Conservation (phyloP, 2,888 invertebrate species). For the Caenorhabditis auriculariae region DNA sequence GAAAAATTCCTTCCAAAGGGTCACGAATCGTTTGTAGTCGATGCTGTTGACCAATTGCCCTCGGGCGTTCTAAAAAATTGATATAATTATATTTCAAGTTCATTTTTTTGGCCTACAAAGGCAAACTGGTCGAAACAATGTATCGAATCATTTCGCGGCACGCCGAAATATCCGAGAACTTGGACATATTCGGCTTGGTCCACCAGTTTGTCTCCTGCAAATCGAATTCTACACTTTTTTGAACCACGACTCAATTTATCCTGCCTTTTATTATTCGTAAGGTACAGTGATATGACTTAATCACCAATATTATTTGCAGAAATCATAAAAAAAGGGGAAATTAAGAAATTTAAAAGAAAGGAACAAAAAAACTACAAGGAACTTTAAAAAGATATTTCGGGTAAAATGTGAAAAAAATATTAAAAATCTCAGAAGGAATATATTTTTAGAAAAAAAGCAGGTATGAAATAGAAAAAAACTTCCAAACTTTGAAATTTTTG, state of each 20-base stretch:
- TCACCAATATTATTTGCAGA: too few species aligned
- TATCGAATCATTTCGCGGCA: constrained; percentile 19
- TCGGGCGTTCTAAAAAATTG: constrained; percentile 19
- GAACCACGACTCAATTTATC: neutral
- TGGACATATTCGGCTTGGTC: constrained; percentile 41
- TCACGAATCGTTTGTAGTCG: constrained; percentile 22
- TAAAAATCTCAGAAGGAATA: too few species aligned
- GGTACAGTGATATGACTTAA: neutral
- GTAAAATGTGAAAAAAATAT: too few species aligned
- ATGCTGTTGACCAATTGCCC: constrained; percentile 22
- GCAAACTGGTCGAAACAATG: constrained; percentile 37
- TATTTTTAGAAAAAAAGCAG: too few species aligned
- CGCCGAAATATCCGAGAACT: constrained; percentile 37
- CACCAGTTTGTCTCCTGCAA: constrained; percentile 37
- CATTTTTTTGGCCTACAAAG: constrained; percentile 10
- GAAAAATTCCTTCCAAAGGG: constrained; percentile 31
- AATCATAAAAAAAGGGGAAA: too few species aligned
- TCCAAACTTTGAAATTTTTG: too few species aligned
- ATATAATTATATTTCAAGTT: neutral
- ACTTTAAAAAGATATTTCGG: too few species aligned
- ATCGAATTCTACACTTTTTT: too few species aligned
- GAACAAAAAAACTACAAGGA: too few species aligned
- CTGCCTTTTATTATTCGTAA: neutral
- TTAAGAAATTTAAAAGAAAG: too few species aligned
- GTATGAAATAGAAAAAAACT: too few species aligned